These are phyloP conservation scores for Caradrina kadenii DNA, from an alignment of 2,888 invertebrate species.

Conservation along the genomic window DNA sequence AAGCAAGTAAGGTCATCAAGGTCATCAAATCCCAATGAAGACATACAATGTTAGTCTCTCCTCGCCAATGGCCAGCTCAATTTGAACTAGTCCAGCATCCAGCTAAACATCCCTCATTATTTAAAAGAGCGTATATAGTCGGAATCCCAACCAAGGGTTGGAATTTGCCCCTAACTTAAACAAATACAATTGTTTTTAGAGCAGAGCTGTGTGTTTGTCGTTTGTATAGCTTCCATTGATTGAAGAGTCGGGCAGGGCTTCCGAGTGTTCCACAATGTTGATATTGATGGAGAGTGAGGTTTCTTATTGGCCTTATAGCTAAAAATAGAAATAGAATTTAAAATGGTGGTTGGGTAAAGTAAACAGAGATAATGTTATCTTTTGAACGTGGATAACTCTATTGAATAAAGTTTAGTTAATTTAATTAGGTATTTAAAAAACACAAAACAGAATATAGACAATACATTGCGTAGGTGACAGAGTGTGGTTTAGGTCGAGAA, in stretches of 20 bases:
- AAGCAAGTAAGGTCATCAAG: no score
- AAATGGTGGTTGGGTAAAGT: background rate
- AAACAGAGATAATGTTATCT: constrained; percentile 11
- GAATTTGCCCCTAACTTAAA: constrained; percentile 30
- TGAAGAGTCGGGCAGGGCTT: constrained; percentile 46
- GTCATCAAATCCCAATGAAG: no score
- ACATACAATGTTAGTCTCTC: no score
- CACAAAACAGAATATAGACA: no score
- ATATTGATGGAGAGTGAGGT: constrained; percentile 35
- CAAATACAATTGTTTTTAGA: constrained; percentile 56
- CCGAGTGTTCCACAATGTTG: constrained; percentile 43
- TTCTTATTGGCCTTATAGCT: constrained; percentile 35
- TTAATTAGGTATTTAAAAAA: no score
- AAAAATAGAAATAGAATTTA: constrained; percentile 13
- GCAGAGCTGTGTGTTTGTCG: constrained; percentile 41
- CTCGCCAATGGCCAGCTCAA: no score
- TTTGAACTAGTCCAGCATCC: background rate
- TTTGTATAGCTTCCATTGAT: constrained; percentile 60
- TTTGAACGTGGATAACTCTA: no score
- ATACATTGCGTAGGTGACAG: no score
- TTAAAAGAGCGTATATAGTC: constrained; percentile 8
- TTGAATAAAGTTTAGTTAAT: no score
- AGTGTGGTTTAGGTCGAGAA: no score
- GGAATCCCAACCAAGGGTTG: constrained; percentile 9
- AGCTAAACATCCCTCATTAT: background rate